Percentiles rank a stretch among this genome's conserved stretches.
phyloP scores from a whole-genome alignment of 2,113 vertebrate genomes.

The Micromys minutus region DNA sequence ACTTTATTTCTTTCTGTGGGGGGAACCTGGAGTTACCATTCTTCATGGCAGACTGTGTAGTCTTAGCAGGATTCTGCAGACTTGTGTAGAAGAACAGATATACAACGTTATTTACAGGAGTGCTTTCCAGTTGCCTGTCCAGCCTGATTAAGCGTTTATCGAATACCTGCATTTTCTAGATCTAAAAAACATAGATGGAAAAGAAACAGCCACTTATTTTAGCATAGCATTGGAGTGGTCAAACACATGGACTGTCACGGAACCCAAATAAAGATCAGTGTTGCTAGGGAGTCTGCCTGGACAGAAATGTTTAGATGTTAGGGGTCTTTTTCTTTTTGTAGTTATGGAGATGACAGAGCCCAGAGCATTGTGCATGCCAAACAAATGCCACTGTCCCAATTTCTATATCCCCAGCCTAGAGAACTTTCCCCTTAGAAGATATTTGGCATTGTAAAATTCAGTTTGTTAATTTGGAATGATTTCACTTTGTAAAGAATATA shows the following conservation, averaged over 20 bases:
- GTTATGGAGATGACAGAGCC: background rate
- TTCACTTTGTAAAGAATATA: conserved; percentile 12
- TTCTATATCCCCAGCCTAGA: background rate
- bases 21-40: background rate
- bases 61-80: background rate
- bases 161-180: conserved; percentile 10
- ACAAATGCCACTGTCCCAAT: too few species aligned
- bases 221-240: background rate
- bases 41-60: background rate
- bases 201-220: background rate
- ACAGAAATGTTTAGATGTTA: background rate
- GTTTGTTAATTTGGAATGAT: background rate
- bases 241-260: background rate
- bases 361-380: background rate
- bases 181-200: conserved; percentile 23
- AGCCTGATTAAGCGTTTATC: conserved; percentile 42
- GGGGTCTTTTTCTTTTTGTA: background rate
- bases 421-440: background rate
- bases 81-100: background rate
- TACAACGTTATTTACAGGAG: conserved; percentile 26
- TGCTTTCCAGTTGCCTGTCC: conserved; percentile 17
- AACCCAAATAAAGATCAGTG: background rate
- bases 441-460: conserved; percentile 18
- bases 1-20: background rate
- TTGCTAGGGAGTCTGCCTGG: background rate